Evolutionary conservation across 2,797 vertebrate genomes (phyloP).

Genomic region (Dipus sagitta): DNA sequence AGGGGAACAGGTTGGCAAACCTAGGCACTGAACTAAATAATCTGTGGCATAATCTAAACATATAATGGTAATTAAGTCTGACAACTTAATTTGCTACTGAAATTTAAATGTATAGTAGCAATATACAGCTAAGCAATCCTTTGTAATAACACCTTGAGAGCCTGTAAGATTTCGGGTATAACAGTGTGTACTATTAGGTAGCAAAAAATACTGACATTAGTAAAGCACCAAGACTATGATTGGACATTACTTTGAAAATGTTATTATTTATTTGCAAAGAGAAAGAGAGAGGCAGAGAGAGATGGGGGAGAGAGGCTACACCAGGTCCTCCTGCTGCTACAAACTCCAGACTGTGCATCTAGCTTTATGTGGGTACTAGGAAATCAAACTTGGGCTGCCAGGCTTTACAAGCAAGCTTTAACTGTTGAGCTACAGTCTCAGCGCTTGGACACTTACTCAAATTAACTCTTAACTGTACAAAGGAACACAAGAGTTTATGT

Average conservation of each 20-base stretch:
- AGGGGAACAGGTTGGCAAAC: constrained; percentile 92
- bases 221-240: constrained; percentile 76
- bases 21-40: constrained; percentile 92
- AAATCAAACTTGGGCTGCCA: too few species aligned
- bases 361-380: too few species aligned
- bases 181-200: constrained; percentile 83
- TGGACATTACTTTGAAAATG: too few species aligned
- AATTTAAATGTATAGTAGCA: constrained; percentile 96
- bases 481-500: background rate
- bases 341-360: too few species aligned
- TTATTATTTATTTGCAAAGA: too few species aligned
- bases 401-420: too few species aligned
- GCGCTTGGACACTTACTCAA: constrained; percentile 59
- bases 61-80: constrained; percentile 98
- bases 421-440: too few species aligned
- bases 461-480: background rate
- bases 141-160: constrained; percentile 90
- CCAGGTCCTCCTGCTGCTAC: too few species aligned
- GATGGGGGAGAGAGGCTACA: background rate
- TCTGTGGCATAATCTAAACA: constrained; percentile 98
- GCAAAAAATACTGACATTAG: constrained; percentile 90
- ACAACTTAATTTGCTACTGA: constrained; percentile 97
- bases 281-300: background rate
- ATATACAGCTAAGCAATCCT: constrained; percentile 98
- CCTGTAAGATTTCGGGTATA: constrained; percentile 86